Evolutionary conservation across 2,888 invertebrate species (phyloP).

Genomic region (Drosophila meridiana): DNA sequence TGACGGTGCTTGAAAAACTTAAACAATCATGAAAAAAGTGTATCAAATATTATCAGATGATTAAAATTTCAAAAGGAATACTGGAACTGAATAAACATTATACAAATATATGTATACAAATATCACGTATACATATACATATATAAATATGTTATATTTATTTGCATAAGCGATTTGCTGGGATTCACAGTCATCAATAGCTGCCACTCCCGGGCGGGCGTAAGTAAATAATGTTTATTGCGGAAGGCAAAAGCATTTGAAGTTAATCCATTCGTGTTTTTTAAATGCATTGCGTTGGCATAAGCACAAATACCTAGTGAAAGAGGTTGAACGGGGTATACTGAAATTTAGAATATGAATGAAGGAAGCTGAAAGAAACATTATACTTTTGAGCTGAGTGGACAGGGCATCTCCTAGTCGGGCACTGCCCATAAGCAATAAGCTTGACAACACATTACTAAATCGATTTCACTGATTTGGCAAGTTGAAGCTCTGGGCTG

Average conservation of each 20-base stretch:
- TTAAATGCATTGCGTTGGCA: not conserved
- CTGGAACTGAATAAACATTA: not conserved
- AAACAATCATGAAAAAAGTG: not conserved
- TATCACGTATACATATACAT: not conserved
- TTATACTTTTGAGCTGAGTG: not conserved
- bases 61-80: conserved; percentile 22
- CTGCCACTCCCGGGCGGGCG: not conserved
- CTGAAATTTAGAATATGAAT: too few relatives aligned
- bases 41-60: conserved; percentile 36
- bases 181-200: not conserved
- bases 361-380: not conserved
- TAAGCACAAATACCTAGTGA: not conserved
- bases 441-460: not conserved
- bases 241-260: not conserved
- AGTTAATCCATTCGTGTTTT: not conserved
- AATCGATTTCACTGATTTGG: not conserved
- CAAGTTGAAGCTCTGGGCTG: not conserved
- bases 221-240: not conserved
- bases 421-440: not conserved
- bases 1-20: not conserved
- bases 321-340: not conserved
- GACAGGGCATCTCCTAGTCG: not conserved
- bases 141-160: not conserved
- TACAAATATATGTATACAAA: not conserved
- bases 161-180: not conserved